phyloP scores from a whole-genome alignment of 2,113 vertebrate genomes.

The Chunga burmeisteri region DNA sequence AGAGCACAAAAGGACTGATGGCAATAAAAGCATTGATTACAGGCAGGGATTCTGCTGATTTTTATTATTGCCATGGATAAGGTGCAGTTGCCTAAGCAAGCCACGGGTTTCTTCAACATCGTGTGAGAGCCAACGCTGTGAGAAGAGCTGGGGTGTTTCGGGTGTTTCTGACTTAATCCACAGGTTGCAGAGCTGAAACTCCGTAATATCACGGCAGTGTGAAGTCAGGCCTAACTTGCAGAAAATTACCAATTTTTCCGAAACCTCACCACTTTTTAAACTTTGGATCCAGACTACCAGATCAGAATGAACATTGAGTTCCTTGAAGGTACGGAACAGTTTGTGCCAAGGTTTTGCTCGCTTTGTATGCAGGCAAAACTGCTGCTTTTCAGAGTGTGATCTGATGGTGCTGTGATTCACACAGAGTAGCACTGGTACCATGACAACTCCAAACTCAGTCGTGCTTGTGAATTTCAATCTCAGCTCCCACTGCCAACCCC shows the following conservation, averaged over 20 bases:
- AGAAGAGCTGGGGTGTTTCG: not conserved
- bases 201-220: not conserved
- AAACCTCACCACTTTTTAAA: not conserved
- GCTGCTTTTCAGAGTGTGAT: not conserved
- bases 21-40: not conserved
- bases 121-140: not conserved
- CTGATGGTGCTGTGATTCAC: constrained; percentile 16
- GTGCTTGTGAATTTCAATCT: not conserved
- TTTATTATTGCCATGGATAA: not conserved
- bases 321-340: not conserved
- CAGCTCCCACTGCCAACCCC: not conserved
- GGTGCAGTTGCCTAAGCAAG: not conserved
- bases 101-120: not conserved
- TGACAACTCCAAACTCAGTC: constrained; percentile 26
- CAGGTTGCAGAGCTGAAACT: not conserved
- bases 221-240: not conserved
- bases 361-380: not conserved
- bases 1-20: not conserved
- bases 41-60: not conserved
- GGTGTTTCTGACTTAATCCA: not conserved
- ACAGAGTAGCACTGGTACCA: constrained; percentile 1
- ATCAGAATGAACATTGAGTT: not conserved
- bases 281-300: not conserved
- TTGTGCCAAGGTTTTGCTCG: not conserved
- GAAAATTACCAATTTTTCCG: not conserved